Percentiles rank a stretch among this genome's conserved stretches.
Evolutionary conservation across 2,113 vertebrate species (phyloP).

Genomic region (Illadopsis cleaveri): DNA sequence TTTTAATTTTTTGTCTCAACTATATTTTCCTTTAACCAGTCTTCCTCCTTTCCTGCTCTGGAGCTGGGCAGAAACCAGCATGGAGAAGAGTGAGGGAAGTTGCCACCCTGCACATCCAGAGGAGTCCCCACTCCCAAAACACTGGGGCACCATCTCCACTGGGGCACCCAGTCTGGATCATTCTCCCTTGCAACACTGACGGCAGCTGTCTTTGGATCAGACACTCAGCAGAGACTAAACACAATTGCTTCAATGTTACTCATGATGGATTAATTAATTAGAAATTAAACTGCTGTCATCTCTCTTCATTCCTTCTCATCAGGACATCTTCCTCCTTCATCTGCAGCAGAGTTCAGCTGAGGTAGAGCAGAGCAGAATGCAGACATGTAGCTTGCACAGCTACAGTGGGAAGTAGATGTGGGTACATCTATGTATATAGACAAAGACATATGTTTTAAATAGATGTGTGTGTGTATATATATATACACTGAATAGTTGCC

Average conservation of each 20-base stretch:
- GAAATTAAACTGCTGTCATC: not conserved
- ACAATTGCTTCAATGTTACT: not conserved
- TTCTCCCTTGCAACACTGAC: not conserved
- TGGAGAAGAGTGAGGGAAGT: fast-evolving
- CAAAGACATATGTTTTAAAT: not conserved
- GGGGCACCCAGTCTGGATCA: not conserved
- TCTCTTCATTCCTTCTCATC: not conserved
- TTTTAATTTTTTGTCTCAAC: not conserved
- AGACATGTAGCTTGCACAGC: not conserved
- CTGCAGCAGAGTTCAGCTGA: not conserved
- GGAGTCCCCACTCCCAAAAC: not conserved
- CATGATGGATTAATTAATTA: not conserved
- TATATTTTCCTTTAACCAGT: not conserved
- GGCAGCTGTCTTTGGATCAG: not conserved
- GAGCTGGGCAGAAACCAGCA: not conserved
- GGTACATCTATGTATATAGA: not conserved
- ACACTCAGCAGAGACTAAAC: not conserved
- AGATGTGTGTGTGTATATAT: not conserved
- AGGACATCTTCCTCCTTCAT: not conserved
- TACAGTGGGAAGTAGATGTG: not conserved
- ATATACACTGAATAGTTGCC: not conserved
- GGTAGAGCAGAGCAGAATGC: not conserved
- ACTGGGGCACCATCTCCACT: too few relatives aligned
- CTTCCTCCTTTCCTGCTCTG: not conserved
- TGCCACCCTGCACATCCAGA: fast-evolving